Percentiles rank a stretch among this genome's conserved stretches.
Evolutionary conservation across 2,797 vertebrate species (phyloP).

Genomic region (Sebastes goodei): DNA sequence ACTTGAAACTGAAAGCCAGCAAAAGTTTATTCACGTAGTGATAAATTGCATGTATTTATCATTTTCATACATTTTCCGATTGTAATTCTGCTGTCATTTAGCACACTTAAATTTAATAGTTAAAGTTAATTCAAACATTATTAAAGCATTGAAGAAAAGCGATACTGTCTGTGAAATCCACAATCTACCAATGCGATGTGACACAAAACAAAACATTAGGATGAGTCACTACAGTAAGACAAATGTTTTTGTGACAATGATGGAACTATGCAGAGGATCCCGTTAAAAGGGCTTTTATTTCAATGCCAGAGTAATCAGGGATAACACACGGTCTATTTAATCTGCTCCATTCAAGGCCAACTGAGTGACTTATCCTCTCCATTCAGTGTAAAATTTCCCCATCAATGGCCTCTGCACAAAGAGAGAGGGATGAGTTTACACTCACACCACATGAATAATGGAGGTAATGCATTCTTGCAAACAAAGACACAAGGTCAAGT

Average conservation of each 20-base stretch:
- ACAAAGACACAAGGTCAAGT: slow-evolving; percentile 15
- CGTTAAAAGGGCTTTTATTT: slow-evolving; percentile 51
- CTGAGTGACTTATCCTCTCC: slow-evolving; percentile 63
- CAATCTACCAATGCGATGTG: neutral
- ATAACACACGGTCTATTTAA: slow-evolving; percentile 64
- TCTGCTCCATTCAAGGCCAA: slow-evolving; percentile 61
- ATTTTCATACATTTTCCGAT: too few relatives aligned
- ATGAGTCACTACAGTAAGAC: neutral
- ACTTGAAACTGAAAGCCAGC: neutral
- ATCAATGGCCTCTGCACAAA: slow-evolving; percentile 60
- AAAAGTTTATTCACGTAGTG: neutral
- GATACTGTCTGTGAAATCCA: neutral
- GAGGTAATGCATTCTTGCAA: slow-evolving; percentile 28
- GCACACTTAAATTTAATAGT: neutral
- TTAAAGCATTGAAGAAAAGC: neutral
- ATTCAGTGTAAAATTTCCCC: slow-evolving; percentile 59
- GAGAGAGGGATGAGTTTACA: slow-evolving; percentile 58
- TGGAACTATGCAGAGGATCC: slow-evolving; percentile 26
- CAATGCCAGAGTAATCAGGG: slow-evolving; percentile 48
- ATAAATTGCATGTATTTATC: too few relatives aligned
- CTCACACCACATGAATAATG: neutral
- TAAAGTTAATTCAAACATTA: neutral
- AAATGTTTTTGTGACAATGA: neutral
- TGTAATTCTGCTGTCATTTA: too few relatives aligned
- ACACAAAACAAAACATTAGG: neutral